Evolutionary conservation across 2,797 vertebrate genomes (phyloP).

Genomic region (Carduelis carduelis): DNA sequence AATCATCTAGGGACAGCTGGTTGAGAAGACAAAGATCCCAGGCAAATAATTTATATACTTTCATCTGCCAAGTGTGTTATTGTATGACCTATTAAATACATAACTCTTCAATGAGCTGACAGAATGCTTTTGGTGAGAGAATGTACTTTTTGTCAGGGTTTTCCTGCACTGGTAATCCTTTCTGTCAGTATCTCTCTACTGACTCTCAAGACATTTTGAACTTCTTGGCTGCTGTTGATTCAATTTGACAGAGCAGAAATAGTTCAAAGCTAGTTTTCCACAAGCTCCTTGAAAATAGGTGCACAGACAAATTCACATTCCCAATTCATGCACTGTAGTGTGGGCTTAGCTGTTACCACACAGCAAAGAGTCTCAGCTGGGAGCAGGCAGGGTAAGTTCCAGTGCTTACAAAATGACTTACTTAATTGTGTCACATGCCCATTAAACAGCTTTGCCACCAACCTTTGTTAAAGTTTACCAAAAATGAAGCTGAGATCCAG

Average conservation of each 20-base stretch:
- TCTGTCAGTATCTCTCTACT: background rate
- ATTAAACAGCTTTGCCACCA: background rate
- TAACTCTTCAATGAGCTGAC: background rate
- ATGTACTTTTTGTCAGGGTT: background rate
- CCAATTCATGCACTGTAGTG: background rate
- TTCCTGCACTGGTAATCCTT: background rate
- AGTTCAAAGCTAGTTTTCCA: slow-evolving; percentile 26
- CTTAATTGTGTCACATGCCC: slow-evolving; percentile 6
- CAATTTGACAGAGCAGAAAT: background rate
- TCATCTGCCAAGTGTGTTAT: background rate
- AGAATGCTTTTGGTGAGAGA: background rate
- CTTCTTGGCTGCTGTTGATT: background rate
- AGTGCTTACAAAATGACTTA: background rate
- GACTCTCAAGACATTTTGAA: background rate
- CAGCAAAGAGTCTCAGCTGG: background rate
- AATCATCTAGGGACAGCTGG: background rate
- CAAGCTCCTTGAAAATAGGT: background rate
- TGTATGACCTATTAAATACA: background rate
- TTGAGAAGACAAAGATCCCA: background rate
- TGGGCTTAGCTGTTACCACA: background rate
- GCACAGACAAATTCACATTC: background rate
- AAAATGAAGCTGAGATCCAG: background rate
- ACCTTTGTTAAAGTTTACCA: slow-evolving; percentile 52
- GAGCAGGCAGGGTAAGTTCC: background rate
- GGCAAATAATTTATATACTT: background rate